phyloP scores from a whole-genome alignment of 2,888 invertebrate genomes.

The Conus canariensis region DNA sequence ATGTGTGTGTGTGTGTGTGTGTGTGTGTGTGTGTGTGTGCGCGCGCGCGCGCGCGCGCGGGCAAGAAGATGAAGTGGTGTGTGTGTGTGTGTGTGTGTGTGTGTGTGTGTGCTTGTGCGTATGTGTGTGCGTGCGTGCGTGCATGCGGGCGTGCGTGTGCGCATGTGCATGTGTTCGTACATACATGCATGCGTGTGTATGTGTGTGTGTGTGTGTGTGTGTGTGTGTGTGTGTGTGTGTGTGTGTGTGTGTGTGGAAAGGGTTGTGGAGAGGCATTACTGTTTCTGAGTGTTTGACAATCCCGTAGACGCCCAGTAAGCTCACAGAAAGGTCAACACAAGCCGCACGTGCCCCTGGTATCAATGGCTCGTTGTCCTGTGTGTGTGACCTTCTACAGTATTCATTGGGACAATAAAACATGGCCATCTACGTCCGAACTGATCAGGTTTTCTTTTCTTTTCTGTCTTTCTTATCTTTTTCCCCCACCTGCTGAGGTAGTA shows the following conservation, averaged over 20 bases:
- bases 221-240: background rate
- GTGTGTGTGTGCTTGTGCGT: background rate
- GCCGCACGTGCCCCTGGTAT: too few relatives aligned
- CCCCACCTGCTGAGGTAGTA: too few relatives aligned
- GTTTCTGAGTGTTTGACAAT: too few relatives aligned
- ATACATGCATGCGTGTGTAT: background rate
- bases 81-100: background rate
- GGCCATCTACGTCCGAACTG: too few relatives aligned
- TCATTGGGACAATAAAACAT: too few relatives aligned
- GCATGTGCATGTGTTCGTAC: background rate
- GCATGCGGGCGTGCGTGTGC: background rate
- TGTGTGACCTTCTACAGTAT: too few relatives aligned
- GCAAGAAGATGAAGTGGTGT: background rate
- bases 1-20: background rate
- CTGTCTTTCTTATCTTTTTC: too few relatives aligned
- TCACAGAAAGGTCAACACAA: too few relatives aligned
- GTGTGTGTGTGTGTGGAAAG: background rate
- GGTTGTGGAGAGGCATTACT: too few relatives aligned
- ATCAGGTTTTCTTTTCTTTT: too few relatives aligned
- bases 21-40: background rate
- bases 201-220: background rate
- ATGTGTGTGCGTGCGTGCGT: background rate
- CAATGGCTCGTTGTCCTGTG: too few relatives aligned
- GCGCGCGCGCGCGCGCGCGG: background rate
- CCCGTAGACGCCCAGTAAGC: too few relatives aligned